Percentiles rank a stretch among this genome's conserved stretches.
phyloP scores from a whole-genome alignment of 2,113 vertebrate genomes.

The Oxyura jamaicensis region DNA sequence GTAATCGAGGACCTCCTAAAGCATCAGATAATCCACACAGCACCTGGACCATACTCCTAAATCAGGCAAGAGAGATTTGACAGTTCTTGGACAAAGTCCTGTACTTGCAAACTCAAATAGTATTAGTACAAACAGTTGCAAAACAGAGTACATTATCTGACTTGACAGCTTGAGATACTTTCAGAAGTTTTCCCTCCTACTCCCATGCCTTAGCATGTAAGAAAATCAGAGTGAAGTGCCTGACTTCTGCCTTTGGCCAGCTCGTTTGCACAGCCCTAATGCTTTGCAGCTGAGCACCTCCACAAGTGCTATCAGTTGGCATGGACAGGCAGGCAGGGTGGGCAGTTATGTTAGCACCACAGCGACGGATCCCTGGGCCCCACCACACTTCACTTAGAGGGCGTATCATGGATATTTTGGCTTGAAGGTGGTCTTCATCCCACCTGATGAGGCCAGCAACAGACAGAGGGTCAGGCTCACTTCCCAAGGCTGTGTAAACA shows the following conservation, averaged over 20 bases:
- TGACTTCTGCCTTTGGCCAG: neutral
- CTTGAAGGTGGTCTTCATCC: neutral
- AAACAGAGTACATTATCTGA: neutral
- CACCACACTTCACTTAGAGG: fast-evolving
- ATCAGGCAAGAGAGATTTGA: neutral
- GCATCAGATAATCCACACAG: neutral
- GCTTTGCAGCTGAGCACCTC: neutral
- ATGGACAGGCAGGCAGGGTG: fast-evolving
- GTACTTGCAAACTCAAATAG: neutral
- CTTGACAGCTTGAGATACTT: neutral
- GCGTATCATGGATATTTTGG: neutral
- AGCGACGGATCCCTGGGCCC: neutral
- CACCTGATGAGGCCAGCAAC: neutral
- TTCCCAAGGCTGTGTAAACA: neutral
- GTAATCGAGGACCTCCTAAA: neutral
- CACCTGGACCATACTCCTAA: neutral
- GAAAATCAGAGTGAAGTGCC: neutral
- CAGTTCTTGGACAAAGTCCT: neutral
- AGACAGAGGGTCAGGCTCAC: neutral
- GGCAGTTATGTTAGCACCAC: fast-evolving
- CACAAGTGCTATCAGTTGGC: neutral
- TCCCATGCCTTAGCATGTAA: neutral
- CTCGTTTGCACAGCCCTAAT: neutral
- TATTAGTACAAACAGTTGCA: neutral
- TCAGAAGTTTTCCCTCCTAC: neutral